phyloP scores from a whole-genome alignment of 2,888 invertebrate genomes.

The Eumacrocentrus americanus region DNA sequence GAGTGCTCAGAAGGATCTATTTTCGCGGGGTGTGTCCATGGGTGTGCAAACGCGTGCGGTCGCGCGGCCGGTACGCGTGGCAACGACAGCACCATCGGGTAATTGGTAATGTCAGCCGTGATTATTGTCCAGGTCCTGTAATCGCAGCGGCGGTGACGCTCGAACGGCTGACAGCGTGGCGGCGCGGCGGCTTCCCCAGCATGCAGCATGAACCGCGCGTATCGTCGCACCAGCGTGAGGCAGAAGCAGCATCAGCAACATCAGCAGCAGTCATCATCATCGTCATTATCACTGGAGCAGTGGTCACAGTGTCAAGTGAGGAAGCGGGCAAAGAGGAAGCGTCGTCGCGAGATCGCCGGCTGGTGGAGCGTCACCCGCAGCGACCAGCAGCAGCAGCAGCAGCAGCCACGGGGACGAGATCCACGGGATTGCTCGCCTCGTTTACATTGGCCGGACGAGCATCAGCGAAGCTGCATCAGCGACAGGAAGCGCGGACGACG shows the following conservation, averaged over 20 bases:
- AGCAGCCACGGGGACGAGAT: conserved; percentile 13
- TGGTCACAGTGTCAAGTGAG: conserved; percentile 31
- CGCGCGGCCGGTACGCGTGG: conserved; percentile 28
- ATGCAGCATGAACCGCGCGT: conserved; percentile 60
- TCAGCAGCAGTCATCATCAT: conserved; percentile 22
- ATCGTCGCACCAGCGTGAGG: conserved; percentile 52
- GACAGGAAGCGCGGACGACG: neutral
- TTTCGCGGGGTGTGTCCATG: conserved; percentile 33
- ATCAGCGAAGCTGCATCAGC: neutral
- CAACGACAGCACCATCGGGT: neutral
- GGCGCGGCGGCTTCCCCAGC: conserved; percentile 44
- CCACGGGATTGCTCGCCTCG: conserved; percentile 11
- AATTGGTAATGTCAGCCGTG: neutral
- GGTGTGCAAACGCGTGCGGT: conserved; percentile 29
- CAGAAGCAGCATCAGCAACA: conserved; percentile 42
- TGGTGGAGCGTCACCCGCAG: conserved; percentile 21
- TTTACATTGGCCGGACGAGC: neutral
- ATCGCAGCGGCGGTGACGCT: neutral
- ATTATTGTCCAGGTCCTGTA: neutral
- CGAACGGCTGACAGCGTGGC: conserved; percentile 34
- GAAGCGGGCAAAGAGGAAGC: conserved; percentile 28
- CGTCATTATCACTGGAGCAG: conserved; percentile 17
- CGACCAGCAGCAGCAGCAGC: neutral
- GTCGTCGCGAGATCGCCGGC: conserved; percentile 25
- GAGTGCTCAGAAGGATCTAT: neutral